These are phyloP conservation scores for Lophochroa leadbeateri DNA, from an alignment of 2,113 vertebrate species.

Conservation along the genomic window DNA sequence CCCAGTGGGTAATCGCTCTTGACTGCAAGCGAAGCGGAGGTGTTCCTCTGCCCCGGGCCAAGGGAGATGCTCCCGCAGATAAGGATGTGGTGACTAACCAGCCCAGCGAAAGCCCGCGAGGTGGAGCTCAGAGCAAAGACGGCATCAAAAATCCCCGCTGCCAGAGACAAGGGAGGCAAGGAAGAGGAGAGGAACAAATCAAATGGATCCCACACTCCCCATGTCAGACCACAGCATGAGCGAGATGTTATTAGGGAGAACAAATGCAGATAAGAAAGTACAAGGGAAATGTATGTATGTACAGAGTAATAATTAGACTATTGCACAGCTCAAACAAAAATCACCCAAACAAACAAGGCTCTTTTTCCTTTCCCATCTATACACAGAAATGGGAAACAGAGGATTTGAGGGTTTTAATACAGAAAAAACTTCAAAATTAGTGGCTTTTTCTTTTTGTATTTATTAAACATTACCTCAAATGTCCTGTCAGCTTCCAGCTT, in stretches of 20 bases:
- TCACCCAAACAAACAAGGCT: neutral
- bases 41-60: neutral
- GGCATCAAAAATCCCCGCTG: neutral
- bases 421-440: neutral
- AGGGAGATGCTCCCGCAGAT: neutral
- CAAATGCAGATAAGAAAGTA: neutral
- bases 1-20: too few species aligned
- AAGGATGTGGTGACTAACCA: neutral
- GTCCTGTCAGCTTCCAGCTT: neutral
- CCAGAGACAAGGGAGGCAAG: neutral
- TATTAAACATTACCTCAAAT: neutral
- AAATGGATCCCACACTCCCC: neutral
- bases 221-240: neutral
- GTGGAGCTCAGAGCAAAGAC: constrained; percentile 26
- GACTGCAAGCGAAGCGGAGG: rapidly evolving
- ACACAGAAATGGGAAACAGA: neutral
- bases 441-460: neutral
- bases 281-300: neutral
- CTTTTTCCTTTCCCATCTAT: neutral
- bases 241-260: neutral
- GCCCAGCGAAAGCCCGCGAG: neutral
- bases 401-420: neutral
- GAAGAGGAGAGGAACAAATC: neutral
- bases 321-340: neutral
- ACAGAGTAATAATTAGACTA: neutral